Percentiles rank a stretch among this genome's conserved stretches.
phyloP scores from a whole-genome alignment of 2,113 vertebrate species.

The Halichoerus grypus region DNA sequence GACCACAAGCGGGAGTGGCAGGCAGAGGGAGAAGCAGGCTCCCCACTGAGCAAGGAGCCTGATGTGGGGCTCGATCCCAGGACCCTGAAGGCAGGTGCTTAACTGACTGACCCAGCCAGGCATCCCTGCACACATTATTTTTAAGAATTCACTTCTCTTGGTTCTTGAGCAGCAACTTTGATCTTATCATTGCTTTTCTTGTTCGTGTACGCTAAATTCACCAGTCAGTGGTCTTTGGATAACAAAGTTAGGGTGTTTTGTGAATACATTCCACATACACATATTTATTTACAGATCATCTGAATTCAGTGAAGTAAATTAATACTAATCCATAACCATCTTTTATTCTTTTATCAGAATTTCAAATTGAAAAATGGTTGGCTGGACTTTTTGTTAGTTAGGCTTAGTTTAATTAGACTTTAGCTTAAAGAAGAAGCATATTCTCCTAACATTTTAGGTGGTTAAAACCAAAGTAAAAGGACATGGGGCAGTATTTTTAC shows the following conservation, averaged over 20 bases:
- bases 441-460: conserved; percentile 36
- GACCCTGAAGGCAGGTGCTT: too few species aligned
- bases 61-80: too few species aligned
- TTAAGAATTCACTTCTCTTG: conserved; percentile 32
- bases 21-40: too few species aligned
- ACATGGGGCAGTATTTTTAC: neutral
- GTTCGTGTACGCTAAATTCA: conserved; percentile 8
- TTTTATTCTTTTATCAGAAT: conserved; percentile 50
- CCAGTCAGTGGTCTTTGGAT: neutral
- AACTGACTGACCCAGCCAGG: too few species aligned
- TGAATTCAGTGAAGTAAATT: conserved; percentile 42
- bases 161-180: neutral
- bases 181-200: conserved; percentile 8
- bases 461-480: neutral
- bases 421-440: neutral
- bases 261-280: neutral
- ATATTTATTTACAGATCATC: neutral
- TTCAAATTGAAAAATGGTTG: conserved; percentile 49
- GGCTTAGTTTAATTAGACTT: neutral
- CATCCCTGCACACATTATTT: neutral
- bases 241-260: conserved; percentile 32
- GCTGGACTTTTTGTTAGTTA: conserved; percentile 28
- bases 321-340: neutral
- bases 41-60: too few species aligned
- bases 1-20: too few species aligned